Evolutionary conservation across 2,113 vertebrate genomes (phyloP).

Genomic region (Lichenostomus cassidix): DNA sequence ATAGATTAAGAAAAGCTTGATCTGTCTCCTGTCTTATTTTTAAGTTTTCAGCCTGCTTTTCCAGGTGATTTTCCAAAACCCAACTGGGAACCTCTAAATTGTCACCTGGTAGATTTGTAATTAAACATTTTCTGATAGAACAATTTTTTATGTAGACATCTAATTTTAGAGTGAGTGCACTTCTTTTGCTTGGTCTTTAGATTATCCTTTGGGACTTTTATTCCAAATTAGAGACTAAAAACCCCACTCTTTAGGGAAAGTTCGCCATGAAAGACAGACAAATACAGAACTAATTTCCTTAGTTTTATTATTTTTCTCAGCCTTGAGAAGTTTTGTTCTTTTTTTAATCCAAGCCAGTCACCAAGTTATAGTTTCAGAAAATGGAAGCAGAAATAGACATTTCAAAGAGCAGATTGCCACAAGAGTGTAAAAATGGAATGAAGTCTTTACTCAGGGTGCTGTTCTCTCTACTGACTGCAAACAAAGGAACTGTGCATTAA

Average conservation of each 20-base stretch:
- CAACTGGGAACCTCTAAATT: neutral
- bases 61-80: neutral
- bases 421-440: neutral
- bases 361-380: neutral
- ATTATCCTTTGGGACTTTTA: neutral
- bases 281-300: neutral
- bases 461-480: neutral
- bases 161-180: neutral
- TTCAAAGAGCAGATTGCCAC: neutral
- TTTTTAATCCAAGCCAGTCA: neutral
- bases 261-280: neutral
- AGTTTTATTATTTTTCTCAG: neutral
- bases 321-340: neutral
- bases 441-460: neutral
- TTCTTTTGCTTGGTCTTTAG: neutral
- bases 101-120: neutral
- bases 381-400: neutral
- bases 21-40: neutral
- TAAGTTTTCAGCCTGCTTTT: neutral
- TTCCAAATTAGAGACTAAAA: neutral
- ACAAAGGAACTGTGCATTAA: neutral
- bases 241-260: accelerated
- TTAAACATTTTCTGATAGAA: neutral
- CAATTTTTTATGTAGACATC: neutral
- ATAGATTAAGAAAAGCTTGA: neutral